A percentile compares a stretch with the other conserved stretches of the same genome.
Conservation (phyloP, 2,888 invertebrate genomes). For the Ophioninae sp. region DNA sequence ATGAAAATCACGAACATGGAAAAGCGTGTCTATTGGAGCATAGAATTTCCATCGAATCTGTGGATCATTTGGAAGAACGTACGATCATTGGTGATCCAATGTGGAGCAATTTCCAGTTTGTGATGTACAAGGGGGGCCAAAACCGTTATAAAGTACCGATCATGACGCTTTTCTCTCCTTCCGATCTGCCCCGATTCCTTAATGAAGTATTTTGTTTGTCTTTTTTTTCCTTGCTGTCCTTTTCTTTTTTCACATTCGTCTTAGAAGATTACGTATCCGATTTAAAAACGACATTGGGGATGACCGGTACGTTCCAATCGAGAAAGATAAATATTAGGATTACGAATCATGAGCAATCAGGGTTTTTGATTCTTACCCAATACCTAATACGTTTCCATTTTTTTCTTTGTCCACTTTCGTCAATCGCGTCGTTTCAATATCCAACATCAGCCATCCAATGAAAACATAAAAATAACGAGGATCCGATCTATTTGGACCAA, state of each 20-base stretch:
- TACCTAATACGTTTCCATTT: neutral
- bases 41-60: slow-evolving; percentile 43
- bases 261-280: too few relatives aligned
- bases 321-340: neutral
- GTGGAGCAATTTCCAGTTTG: neutral
- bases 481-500: neutral
- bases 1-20: neutral
- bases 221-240: neutral
- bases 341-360: neutral
- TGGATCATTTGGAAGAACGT: slow-evolving; percentile 18
- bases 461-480: neutral
- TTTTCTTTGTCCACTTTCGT: neutral
- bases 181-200: neutral
- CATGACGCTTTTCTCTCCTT: neutral
- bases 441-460: neutral
- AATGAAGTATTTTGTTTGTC: neutral
- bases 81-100: slow-evolving; percentile 28
- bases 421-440: neutral
- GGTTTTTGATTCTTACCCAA: neutral
- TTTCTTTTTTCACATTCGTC: too few relatives aligned
- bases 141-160: slow-evolving; percentile 3
- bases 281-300: neutral
- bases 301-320: neutral
- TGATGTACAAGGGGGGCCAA: neutral
- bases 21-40: slow-evolving; percentile 22